Evolutionary conservation across 2,113 vertebrate genomes (phyloP), one percentile per base, ranked within the genome.

Genomic region (Gila orcuttii): DNA sequence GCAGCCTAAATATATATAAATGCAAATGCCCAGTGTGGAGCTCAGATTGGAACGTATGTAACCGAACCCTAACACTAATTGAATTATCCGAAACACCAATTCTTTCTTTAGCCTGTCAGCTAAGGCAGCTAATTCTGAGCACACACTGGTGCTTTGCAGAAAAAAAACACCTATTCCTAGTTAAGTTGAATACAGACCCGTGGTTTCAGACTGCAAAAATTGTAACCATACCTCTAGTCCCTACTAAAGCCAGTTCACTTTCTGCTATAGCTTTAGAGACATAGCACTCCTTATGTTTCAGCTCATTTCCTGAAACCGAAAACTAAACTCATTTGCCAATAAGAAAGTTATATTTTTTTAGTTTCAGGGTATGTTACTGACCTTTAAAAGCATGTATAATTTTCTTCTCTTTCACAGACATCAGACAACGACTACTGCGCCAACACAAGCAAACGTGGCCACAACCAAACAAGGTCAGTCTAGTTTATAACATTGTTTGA

Each of bases 391-490:
- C 52, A 55, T 55, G 82, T 7, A 12, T 73, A 6, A 71, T 36
- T 10, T 7, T 55, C 6, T 78, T 87, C n/a, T 87, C 31, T 80
- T 60, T 79, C n/a, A 42, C 69, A 91, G 91, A 31, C 84, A 86
- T 39, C 69, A 89, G n/a, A 66, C 86, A 19, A 86, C 88, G 28
- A 62, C 83, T 25, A 45, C 68, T 73, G 36, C 9, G 0, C 42
- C 85, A 55, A 50, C 83, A 64, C 57, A 85, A 71, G 84, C 25
- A 10, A 80, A 85, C 31, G 13, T 47, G 50, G 69, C 55, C 50
- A 82, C 83, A 36, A 86, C 84, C 10, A 36, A 75, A 57, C 69
- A 73, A 89, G 91, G 91, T 91, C 25, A 78, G 76, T 86, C 33
- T 50, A 82, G 39, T 66, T 81, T 50, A 52, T 5, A 52, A 82